These are phyloP conservation scores for Halocaridina rubra DNA, from an alignment of 2,888 invertebrate species.

Conservation along the genomic window DNA sequence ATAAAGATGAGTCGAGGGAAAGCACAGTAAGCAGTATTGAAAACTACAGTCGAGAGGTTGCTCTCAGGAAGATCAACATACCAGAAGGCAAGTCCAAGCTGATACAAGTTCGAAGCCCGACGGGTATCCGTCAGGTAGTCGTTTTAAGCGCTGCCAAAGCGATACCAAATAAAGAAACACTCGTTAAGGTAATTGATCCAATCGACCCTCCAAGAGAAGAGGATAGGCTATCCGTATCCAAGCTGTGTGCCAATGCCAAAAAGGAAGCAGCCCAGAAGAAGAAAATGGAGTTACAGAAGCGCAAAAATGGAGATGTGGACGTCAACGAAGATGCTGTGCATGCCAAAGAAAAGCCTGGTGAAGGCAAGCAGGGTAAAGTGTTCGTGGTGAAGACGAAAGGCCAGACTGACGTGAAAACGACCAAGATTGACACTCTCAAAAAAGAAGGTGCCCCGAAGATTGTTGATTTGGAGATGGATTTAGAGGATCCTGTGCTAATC, in stretches of 20 bases:
- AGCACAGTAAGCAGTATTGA: neutral
- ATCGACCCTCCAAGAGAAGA: conserved; percentile 42
- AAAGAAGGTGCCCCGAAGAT: neutral
- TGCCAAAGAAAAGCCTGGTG: neutral
- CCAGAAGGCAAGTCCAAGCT: conserved; percentile 19
- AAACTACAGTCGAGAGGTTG: neutral
- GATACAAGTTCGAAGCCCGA: conserved; percentile 36
- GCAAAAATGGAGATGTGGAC: neutral
- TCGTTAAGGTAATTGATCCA: conserved; percentile 44
- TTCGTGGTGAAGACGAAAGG: neutral
- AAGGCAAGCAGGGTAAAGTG: neutral
- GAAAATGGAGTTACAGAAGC: neutral
- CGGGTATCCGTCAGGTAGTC: conserved; percentile 32
- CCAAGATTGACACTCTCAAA: neutral
- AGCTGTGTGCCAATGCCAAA: neutral
- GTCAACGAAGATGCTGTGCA: neutral
- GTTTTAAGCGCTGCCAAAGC: conserved; percentile 37
- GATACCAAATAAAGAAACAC: conserved; percentile 9
- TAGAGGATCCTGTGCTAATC: conserved; percentile 19
- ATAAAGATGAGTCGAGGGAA: neutral
- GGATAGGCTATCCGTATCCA: neutral
- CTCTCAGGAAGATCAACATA: no score
- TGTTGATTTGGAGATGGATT: conserved; percentile 6
- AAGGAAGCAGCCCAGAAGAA: neutral
- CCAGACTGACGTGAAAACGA: neutral